A percentile compares a stretch with the other conserved stretches of the same genome.
phyloP scores from a whole-genome alignment of 2,888 invertebrate species.

The Amphimallon solstitiale region DNA sequence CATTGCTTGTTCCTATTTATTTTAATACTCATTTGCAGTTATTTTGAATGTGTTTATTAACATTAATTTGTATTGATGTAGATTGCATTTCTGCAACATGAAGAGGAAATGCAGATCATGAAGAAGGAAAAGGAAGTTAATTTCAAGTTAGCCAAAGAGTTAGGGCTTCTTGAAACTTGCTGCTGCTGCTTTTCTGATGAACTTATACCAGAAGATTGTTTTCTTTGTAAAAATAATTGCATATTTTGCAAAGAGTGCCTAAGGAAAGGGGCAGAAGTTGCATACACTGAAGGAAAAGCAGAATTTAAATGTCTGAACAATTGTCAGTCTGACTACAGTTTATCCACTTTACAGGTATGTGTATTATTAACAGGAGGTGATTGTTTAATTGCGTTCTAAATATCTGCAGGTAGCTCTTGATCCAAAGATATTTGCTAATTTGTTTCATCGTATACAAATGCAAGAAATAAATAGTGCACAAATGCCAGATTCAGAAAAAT shows the following conservation, averaged over 20 bases:
- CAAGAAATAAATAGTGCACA: conserved; percentile 67
- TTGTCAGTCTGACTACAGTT: conserved; percentile 62
- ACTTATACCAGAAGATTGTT: conserved; percentile 61
- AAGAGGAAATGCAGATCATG: conserved; percentile 53
- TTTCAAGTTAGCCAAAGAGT: conserved; percentile 53
- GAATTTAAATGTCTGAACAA: conserved; percentile 64
- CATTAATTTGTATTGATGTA: conserved; percentile 41
- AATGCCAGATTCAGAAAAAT: conserved; percentile 66
- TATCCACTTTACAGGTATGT: conserved; percentile 56
- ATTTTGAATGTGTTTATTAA: background rate
- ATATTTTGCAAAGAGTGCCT: conserved; percentile 65
- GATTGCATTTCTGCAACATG: conserved; percentile 56
- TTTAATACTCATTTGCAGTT: background rate
- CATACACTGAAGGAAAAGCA: conserved; percentile 61
- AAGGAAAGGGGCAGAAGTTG: conserved; percentile 58
- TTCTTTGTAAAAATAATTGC: conserved; percentile 56
- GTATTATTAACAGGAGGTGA: background rate
- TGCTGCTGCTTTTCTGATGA: conserved; percentile 68
- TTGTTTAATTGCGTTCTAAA: background rate
- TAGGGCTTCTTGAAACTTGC: conserved; percentile 62
- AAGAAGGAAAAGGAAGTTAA: conserved; percentile 52
- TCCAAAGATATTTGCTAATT: conserved; percentile 61
- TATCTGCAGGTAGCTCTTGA: conserved; percentile 39
- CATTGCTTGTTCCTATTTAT: no score
- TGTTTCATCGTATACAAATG: conserved; percentile 64